Evolutionary conservation across 2,113 vertebrate genomes (phyloP).

Genomic region (Gymnarchus niloticus): DNA sequence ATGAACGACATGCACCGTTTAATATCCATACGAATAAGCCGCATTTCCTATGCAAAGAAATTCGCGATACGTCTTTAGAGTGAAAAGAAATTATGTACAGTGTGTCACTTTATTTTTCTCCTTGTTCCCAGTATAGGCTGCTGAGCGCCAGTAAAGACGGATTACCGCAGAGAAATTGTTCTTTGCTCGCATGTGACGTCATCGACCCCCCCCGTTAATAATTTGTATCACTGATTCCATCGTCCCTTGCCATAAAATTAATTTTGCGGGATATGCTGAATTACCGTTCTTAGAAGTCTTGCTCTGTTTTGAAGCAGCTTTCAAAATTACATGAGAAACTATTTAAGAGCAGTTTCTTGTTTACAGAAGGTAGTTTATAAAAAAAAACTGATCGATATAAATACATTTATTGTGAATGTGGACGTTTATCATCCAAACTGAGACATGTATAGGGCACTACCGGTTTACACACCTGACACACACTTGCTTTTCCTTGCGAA

Average conservation of each 20-base stretch:
- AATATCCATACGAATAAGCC: conserved; percentile 5
- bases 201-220: conserved; percentile 6
- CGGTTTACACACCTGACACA: too few relatives aligned
- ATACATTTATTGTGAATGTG: too few relatives aligned
- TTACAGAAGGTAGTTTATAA: not conserved
- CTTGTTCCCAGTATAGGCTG: not conserved
- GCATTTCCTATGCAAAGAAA: not conserved
- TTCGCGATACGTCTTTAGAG: not conserved
- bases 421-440: too few relatives aligned
- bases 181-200: conserved; percentile 21
- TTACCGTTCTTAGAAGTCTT: not conserved
- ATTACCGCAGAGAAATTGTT: not conserved
- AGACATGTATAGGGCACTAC: too few relatives aligned
- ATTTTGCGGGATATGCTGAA: not conserved
- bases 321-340: not conserved
- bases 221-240: not conserved
- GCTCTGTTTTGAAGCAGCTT: not conserved
- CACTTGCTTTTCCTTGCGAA: too few relatives aligned
- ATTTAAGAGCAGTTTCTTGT: not conserved
- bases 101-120: not conserved
- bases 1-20: not conserved
- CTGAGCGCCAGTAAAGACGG: not conserved
- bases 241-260: not conserved
- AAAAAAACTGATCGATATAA: not conserved
- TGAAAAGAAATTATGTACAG: not conserved